A percentile compares a stretch with the other conserved stretches of the same genome.
These are phyloP conservation scores for Columba janthina DNA, from an alignment of 2,113 vertebrate species.

Conservation along the genomic window DNA sequence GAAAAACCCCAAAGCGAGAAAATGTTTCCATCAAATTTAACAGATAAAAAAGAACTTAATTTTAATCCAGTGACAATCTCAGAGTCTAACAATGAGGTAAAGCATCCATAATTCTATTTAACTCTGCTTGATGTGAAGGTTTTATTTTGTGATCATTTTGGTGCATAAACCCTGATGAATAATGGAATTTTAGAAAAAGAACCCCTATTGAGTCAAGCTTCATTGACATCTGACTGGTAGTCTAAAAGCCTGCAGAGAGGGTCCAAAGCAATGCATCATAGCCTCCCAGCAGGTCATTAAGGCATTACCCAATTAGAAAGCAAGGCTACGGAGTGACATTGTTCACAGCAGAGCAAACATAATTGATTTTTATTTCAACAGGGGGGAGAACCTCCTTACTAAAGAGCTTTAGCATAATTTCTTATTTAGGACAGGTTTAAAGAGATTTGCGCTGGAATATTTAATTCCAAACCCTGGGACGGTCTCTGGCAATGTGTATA, in stretches of 20 bases:
- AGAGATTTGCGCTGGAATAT: constrained; percentile 68
- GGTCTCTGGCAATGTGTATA: constrained; percentile 66
- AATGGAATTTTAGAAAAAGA: constrained; percentile 67
- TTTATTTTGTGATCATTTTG: constrained; percentile 71
- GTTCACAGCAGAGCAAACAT: constrained; percentile 72
- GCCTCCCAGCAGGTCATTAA: constrained; percentile 68
- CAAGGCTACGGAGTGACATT: constrained; percentile 47
- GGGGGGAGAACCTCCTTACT: constrained; percentile 64
- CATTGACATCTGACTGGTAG: constrained; percentile 73
- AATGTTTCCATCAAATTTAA: constrained; percentile 43
- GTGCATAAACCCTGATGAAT: constrained; percentile 57
- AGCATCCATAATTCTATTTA: constrained; percentile 61
- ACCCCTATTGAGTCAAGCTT: constrained; percentile 52
- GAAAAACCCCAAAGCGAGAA: neutral
- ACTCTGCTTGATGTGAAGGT: constrained; percentile 58
- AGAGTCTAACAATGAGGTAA: constrained; percentile 46
- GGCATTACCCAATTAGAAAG: constrained; percentile 69
- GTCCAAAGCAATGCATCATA: constrained; percentile 55
- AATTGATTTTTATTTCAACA: constrained; percentile 73
- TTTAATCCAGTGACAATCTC: constrained; percentile 48
- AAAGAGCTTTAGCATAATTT: constrained; percentile 70
- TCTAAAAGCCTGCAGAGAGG: constrained; percentile 70
- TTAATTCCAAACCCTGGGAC: constrained; percentile 75
- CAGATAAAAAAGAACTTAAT: constrained; percentile 51
- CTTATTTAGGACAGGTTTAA: constrained; percentile 75